Evolutionary conservation across 2,888 invertebrate genomes (phyloP), one percentile per base, ranked within the genome.

Genomic region (Didymodactylos carnosus): DNA sequence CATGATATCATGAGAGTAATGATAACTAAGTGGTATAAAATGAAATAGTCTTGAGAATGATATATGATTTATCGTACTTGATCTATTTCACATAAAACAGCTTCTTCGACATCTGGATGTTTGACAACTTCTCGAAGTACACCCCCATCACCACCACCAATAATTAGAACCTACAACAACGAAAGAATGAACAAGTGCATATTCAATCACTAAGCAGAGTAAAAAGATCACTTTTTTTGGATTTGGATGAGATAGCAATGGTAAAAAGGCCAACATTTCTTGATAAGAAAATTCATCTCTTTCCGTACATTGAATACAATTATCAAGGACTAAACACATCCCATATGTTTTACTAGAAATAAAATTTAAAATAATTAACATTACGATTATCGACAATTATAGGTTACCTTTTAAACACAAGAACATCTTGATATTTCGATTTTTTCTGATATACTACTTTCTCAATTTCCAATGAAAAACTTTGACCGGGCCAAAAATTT

Each of bases 271-370:
- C 79, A 98, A 91, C 94, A 95, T 95, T 85, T 98, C 98, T 84
- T 97, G 97, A 83, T 98, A 98, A 0, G 94, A 88, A 84, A 91
- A 94, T 83, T 98, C 98, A 86, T 98, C 98, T 78, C 88, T 87
- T 82, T 95, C 90, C 0, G 95, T 92, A 80, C 94, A 94, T 82
- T 98, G 98, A 78, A 98, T 94, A 39, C 95, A 91, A 35, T 94
- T 94, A 84, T 98, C 97, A 53, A 98, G 85, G 3, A 94, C 89
- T 70, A 98, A 84, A 3, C 90, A 91, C 80, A 86, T 89, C 0
- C 98, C 98, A 81, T 93, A 89, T 53, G 88, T 86, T 79, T 86
- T 87, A 76, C 90, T 90, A 82, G 16, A 84, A 82, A 77, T 79
- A 72, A 72, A 71, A 62, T 51, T 39, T 13, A 51, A 75, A 51